Conservation (phyloP, 2,113 vertebrate species). For the rabbit (Oryctolagus cuniculus) region mOryCun1.1 NC_091434.1:31867001-31867500, state of each 20-base stretch:
- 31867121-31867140: slow-evolving; percentile 28
- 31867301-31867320: neutral
- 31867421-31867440: too few relatives aligned
- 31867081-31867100: neutral
- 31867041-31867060: neutral
- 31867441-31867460: too few relatives aligned
- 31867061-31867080: neutral
- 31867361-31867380: too few relatives aligned
- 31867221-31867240: slow-evolving; percentile 51
- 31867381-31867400: too few relatives aligned
- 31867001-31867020: neutral
- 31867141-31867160: slow-evolving; percentile 42
- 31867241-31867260: neutral
- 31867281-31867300: slow-evolving; percentile 28
- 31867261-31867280: neutral
- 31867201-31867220: slow-evolving; percentile 7
- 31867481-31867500: too few relatives aligned
- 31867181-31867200: slow-evolving; percentile 16
- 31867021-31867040: neutral
- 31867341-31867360: too few relatives aligned
- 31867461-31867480: too few relatives aligned
- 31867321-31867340: neutral
- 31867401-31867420: too few relatives aligned
- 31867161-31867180: slow-evolving; percentile 1
- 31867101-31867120: neutral